Base-by-base conservation (phyloP, 2,888 invertebrate species). In the Steinernema carpocapsae region DNA sequence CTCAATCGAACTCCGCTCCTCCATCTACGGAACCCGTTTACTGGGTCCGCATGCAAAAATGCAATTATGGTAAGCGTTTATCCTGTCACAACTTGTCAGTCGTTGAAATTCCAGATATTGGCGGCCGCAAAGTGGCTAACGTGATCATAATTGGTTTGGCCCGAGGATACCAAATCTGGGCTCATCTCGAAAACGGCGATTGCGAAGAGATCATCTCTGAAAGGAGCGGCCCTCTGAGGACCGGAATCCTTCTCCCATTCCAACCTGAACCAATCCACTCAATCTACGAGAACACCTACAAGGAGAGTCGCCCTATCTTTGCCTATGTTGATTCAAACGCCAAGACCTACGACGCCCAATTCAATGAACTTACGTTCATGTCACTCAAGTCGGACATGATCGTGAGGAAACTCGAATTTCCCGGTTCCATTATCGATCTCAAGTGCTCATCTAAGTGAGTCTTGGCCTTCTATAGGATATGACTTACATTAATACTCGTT, bases 201-300 rank as follows among this genome's bases (percentile, higher is more conserved):
- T 97, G 96, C 0, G 93, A 93, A 77, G 97, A 97, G 89, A 93
- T 97, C 32, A 89, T 97, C 76, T 95, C 96, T 1, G 94, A 95
- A 92, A 91, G 95, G 72, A 95, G 96, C 89, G 95, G 95, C 72
- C 92, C 93, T 78, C 94, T 96, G 71, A 91, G 92, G 76, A 91
- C 92, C 74, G 90, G 96, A 80, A 92, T 93, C 88, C 91, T 84
- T 0, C 77, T 86, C 10, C 82, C 83, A 12, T 46, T 26, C 56
- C 56, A 56, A 6, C 56, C 56, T 22, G 56, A 56, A 17, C 56
- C 56, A 10, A 10, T 56, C 24, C 56, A 56, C 26, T 24, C 24
- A 22, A 56, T 56, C 56, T 56, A 26, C 56, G 56, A 56, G 32
- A 52, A 72, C 51, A 32, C 22, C 29, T 48, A 29, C 29, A 51